Percentiles rank a stretch among this genome's conserved stretches.
Conservation (phyloP, 2,888 invertebrate genomes). For the Mimas tiliae region DNA sequence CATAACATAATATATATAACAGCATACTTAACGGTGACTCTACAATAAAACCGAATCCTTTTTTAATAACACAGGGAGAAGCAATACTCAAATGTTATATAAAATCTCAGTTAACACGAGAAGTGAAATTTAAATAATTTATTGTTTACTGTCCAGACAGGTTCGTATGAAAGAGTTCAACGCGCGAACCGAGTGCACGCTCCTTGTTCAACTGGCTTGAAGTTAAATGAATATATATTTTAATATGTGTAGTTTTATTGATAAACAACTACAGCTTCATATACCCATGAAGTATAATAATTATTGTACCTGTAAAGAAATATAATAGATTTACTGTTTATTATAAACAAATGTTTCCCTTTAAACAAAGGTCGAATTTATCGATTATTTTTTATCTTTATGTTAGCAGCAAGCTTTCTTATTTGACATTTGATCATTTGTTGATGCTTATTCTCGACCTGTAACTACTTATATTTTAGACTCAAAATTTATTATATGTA, state of each 20-base stretch:
- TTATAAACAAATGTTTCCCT: too few species aligned
- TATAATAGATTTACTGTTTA: too few species aligned
- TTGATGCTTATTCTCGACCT: neutral
- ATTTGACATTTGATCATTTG: too few species aligned
- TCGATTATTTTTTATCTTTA: too few species aligned
- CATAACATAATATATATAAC: neutral
- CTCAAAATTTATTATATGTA: neutral
- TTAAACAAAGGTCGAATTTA: too few species aligned
- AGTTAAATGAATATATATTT: conserved; percentile 22
- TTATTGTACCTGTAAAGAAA: too few species aligned
- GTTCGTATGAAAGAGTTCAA: conserved; percentile 68
- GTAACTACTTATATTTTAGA: too few species aligned
- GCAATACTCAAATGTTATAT: neutral
- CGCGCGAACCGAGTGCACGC: conserved; percentile 47
- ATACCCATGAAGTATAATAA: too few species aligned
- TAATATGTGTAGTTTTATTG: neutral
- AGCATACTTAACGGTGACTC: neutral
- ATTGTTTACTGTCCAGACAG: conserved; percentile 23
- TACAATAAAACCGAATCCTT: neutral
- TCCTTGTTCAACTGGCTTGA: neutral
- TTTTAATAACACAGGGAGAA: neutral
- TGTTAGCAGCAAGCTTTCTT: too few species aligned
- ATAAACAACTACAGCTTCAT: neutral
- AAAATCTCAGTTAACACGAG: conserved; percentile 10
- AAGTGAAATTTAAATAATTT: conserved; percentile 20